A percentile compares a stretch with the other conserved stretches of the same genome.
Conservation (phyloP, 2,797 vertebrate genomes). For the Semaprochilodus insignis region DNA sequence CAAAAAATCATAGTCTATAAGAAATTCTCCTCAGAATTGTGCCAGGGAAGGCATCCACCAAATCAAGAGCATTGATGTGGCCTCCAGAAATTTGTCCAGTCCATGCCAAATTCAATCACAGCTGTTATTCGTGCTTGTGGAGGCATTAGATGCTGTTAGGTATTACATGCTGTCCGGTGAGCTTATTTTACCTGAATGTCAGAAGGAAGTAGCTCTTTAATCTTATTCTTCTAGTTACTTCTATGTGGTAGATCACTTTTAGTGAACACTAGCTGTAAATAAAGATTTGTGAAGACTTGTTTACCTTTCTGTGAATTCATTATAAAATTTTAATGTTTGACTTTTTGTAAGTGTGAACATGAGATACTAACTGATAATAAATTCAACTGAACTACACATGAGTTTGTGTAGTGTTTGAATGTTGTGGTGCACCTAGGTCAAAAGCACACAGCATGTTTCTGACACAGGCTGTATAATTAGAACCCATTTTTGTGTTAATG, state of each 20-base stretch:
- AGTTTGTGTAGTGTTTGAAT: background rate
- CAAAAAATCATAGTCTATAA: too few species aligned
- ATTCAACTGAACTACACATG: background rate
- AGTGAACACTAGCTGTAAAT: background rate
- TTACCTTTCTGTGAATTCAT: background rate
- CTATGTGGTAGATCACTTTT: background rate
- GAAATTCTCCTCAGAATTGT: too few species aligned
- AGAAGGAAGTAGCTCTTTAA: background rate
- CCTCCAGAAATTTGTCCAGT: too few species aligned
- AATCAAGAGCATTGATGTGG: too few species aligned
- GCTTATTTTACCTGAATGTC: constrained; percentile 6
- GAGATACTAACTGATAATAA: background rate
- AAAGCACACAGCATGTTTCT: background rate
- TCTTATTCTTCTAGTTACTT: background rate
- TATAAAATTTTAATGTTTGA: background rate
- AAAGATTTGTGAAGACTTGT: background rate
- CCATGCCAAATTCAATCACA: too few species aligned
- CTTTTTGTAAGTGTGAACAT: background rate
- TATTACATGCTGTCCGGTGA: too few species aligned
- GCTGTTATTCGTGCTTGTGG: too few species aligned
- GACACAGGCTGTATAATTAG: background rate
- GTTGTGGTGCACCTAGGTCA: background rate
- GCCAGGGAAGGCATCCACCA: too few species aligned
- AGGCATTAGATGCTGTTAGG: too few species aligned
- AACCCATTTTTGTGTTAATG: background rate